These are phyloP conservation scores for Papilio protenor DNA, from an alignment of 2,888 invertebrate species.

Conservation along the genomic window DNA sequence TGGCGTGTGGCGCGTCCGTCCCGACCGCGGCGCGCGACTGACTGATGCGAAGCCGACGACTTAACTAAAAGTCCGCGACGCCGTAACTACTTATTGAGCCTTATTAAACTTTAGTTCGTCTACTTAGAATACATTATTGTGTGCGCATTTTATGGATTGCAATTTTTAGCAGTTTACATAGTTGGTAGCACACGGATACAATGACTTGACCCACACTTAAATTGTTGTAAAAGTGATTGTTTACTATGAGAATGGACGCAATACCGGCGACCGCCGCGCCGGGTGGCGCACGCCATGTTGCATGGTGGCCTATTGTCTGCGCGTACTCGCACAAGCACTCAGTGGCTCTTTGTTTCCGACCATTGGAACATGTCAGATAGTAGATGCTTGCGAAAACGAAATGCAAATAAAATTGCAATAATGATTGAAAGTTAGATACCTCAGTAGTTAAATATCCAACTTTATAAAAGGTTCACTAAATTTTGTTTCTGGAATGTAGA, in stretches of 20 bases:
- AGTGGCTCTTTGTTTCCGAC: constrained; percentile 70
- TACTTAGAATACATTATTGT: constrained; percentile 40
- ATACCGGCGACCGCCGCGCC: constrained; percentile 36
- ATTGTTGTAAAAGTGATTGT: constrained; percentile 71
- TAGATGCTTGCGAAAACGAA: constrained; percentile 49
- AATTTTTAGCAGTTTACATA: constrained; percentile 35
- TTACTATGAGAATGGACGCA: constrained; percentile 66
- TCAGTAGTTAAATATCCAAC: neutral
- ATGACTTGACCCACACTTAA: constrained; percentile 67
- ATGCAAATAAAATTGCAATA: constrained; percentile 31
- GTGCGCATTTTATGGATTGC: neutral
- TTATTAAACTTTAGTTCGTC: constrained; percentile 37
- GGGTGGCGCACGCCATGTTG: constrained; percentile 45
- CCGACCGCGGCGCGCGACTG: constrained; percentile 69
- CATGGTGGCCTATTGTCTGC: constrained; percentile 61
- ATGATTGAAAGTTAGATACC: constrained; percentile 5
- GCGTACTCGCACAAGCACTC: constrained; percentile 72
- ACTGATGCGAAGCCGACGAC: constrained; percentile 58
- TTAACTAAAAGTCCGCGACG: constrained; percentile 45
- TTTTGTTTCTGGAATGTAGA: neutral
- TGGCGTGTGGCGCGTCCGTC: constrained; percentile 64
- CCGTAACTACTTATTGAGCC: constrained; percentile 38
- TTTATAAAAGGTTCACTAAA: neutral
- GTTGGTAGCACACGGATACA: constrained; percentile 53
- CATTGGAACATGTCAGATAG: constrained; percentile 65